Conservation (phyloP, 2,113 vertebrate species). For the Tragelaphus scriptus region DNA sequence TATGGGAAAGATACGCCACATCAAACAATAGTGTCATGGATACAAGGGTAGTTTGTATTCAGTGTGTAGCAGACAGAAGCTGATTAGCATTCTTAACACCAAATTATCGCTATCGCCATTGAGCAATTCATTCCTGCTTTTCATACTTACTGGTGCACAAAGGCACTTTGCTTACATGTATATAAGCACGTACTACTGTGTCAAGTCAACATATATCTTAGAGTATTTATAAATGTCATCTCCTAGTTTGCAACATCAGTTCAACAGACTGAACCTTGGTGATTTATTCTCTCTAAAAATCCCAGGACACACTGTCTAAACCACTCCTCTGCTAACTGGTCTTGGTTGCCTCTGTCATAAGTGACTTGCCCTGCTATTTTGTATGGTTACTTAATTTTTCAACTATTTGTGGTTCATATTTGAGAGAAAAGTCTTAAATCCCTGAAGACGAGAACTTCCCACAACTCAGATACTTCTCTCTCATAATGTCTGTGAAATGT, state of each 20-base stretch:
- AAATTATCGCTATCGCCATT: neutral
- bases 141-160: neutral
- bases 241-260: neutral
- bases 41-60: neutral
- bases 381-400: neutral
- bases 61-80: neutral
- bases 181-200: neutral
- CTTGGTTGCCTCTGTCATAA: neutral
- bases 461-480: neutral
- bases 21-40: neutral
- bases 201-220: neutral
- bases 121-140: neutral
- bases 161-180: neutral
- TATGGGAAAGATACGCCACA: neutral
- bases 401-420: neutral
- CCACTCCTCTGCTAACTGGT: neutral
- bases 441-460: neutral
- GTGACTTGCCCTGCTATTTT: neutral
- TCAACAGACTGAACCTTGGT: neutral
- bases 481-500: neutral
- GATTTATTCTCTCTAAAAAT: neutral
- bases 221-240: neutral
- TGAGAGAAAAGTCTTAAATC: neutral
- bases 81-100: neutral
- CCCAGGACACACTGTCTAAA: neutral